Evolutionary conservation across 2,113 vertebrate species (phyloP).

Genomic region (Rafetus swinhoei): DNA sequence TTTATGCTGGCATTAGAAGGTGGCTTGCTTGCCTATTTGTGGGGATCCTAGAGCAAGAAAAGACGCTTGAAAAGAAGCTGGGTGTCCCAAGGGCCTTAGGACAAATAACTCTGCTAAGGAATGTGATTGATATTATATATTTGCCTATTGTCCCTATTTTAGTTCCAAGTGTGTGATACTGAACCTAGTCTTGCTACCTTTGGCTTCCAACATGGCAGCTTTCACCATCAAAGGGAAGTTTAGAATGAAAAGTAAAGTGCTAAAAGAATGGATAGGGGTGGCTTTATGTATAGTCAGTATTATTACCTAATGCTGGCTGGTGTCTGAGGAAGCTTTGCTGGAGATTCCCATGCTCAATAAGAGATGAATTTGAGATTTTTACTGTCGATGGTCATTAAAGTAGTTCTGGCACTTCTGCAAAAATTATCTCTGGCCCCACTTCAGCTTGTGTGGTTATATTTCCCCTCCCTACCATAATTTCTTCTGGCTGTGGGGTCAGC

Average conservation of each 20-base stretch:
- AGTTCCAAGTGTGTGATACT: neutral
- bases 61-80: neutral
- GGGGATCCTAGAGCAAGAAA: neutral
- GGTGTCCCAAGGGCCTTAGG: neutral
- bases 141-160: neutral
- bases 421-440: neutral
- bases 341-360: neutral
- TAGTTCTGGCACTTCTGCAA: neutral
- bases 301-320: neutral
- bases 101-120: neutral
- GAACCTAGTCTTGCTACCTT: neutral
- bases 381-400: neutral
- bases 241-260: neutral
- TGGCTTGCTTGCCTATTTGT: neutral
- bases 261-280: neutral
- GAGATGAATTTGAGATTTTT: neutral
- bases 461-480: neutral
- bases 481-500: neutral
- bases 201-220: neutral
- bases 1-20: neutral
- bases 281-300: neutral
- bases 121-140: neutral
- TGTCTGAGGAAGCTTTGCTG: neutral
- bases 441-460: neutral
- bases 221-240: neutral